Percentiles rank a stretch among this genome's conserved stretches.
phyloP scores from a whole-genome alignment of 2,113 vertebrate species.

The Gracilinanus agilis region DNA sequence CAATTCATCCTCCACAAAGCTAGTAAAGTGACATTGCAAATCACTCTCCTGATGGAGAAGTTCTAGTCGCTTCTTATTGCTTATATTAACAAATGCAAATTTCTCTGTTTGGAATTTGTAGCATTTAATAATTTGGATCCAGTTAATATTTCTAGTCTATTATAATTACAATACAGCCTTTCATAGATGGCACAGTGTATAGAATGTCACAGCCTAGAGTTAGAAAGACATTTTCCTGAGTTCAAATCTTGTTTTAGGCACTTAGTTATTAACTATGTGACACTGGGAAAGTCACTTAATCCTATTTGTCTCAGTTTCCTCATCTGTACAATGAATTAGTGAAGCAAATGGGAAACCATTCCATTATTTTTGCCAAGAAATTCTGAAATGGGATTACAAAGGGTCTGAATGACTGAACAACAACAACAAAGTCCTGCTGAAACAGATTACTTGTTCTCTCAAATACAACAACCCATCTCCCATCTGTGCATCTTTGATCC shows the following conservation, averaged over 20 bases:
- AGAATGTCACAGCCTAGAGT: neutral
- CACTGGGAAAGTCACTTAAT: no score
- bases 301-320: no score
- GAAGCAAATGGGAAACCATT: no score
- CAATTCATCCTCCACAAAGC: neutral
- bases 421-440: neutral
- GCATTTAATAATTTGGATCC: neutral
- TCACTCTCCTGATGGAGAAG: neutral
- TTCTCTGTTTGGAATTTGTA: neutral
- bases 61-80: neutral
- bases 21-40: neutral
- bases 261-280: no score
- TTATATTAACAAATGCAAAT: neutral
- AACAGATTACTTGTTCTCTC: neutral
- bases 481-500: neutral
- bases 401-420: neutral
- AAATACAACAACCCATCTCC: neutral
- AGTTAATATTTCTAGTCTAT: neutral
- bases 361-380: no score
- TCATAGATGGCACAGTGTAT: no score
- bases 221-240: no score
- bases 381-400: neutral
- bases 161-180: neutral
- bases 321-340: no score
- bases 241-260: no score